Base-by-base conservation (phyloP, 2,113 vertebrate species). In the Rhea pennata region DNA sequence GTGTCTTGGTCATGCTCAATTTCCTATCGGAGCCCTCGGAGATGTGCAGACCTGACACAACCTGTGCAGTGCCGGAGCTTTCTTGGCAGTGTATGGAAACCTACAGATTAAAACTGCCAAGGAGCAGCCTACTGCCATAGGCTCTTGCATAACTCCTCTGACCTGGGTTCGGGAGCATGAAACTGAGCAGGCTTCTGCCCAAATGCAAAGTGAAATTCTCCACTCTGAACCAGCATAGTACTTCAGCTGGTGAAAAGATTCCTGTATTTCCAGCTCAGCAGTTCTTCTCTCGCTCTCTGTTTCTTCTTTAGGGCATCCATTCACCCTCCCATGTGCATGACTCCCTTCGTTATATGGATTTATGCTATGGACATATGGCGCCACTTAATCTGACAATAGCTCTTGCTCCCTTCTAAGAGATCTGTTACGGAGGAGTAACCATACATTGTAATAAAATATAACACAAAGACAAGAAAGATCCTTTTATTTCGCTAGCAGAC, bases 311-410 rank as follows among this genome's bases (percentile, higher is more conserved):
- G 83, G 54, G 29, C 44, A 76, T 81, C 74, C 53, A 27, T 56
- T 87, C 78, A 67, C 50, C 10, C 74, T 93, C 56, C 59, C 42
- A 40, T 71, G 62, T 78, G 29, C 1, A 0, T 92, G 89, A 48
- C 42, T 95, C 54, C 22, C 67, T 96, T 95, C 70, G 78, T 90
- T 94, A 59, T 20, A 87, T 26, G 87, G 84, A 87, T 96, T 92
- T 97, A 87, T 91, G 56, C 90, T 96, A n/a, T 84, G 71, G 76
- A 74, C 92, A 85, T 84, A 58, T 90, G 95, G 92, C 73, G 88
- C 74, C 69, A 74, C 88, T 96, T 97, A 96, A 88, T 87, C 92
- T 96, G 82, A 94, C 88, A 90, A 90, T 80, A 92, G 92, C 46
- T 95, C 73, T 95, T 74, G 21, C 77, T 94, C 40, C 40, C 17